Base-by-base conservation (phyloP, 1,140 invertebrate species). In the Brachionus asplanchnoidis region DNA sequence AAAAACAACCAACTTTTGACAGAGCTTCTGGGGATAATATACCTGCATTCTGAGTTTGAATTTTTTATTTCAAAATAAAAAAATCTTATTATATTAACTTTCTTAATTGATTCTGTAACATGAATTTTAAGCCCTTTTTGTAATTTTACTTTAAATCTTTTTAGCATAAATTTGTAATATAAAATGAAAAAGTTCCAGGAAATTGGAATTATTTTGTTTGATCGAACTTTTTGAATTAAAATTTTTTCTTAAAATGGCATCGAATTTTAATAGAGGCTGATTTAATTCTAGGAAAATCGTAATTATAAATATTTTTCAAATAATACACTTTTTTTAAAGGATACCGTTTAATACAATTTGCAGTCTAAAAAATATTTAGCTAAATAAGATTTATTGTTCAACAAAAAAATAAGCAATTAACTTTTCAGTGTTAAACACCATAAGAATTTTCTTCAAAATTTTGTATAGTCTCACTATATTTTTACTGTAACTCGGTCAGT, bases 11-110 rank as follows among this genome's bases (percentile, higher is more conserved):
- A 42, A 73, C 68, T 73, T 73, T 42, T 73, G 68, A 73, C 28
- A 73, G 17, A 73, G 68, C 68, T 73, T 73, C 36, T 73, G 68
- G 68, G 68, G 68, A 73, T 42, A 36, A 73, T 46, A 44, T 42
- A 73, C 68, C 68, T 73, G 68, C 32, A 44, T 20, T 73, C 68
- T 60, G 4, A 60, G 53, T 26, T 60, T 60, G 17, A 60, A 60
- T 20, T 60, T 60, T 60, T 20, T 60, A 23, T 60, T 20, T 60
- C 1, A 73, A 42, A 73, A 44, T 1, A 17, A 17, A 73, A 20
- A 20, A 17, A 42, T 40, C 42, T 73, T 42, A 44, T 3, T 0
- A 17, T 40, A 7, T 60, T 2, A 60, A 23, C 6, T 60, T 60
- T 60, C n/a, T 9, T 60, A 60, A 60, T 60, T 60, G 20, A 26